Conservation (phyloP, 2,888 invertebrate genomes). For the Dexiosoma caninum region DNA sequence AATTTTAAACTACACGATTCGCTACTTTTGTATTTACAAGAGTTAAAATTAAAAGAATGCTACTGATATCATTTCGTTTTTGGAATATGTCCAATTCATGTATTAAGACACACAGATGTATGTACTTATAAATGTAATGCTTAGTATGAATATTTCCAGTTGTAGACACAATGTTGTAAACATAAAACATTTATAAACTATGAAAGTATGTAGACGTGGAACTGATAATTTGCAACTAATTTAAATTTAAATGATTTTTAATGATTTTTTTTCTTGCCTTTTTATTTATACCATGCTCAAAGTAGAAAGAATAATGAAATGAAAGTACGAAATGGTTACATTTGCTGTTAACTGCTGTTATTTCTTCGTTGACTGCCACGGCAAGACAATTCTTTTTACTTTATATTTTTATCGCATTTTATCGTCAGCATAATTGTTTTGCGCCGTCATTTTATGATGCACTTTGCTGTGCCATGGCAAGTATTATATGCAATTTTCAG, state of each 20-base stretch:
- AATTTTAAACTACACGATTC: constrained; percentile 40
- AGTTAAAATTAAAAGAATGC: constrained; percentile 17
- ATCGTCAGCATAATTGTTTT: constrained; percentile 60
- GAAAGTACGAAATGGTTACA: neutral
- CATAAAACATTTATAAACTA: neutral
- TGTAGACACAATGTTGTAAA: neutral
- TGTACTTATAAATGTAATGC: constrained; percentile 13
- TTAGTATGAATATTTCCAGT: constrained; percentile 7
- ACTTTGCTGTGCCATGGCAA: constrained; percentile 33
- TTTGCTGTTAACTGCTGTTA: constrained; percentile 36
- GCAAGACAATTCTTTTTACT: constrained; percentile 14
- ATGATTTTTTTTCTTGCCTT: constrained; percentile 32
- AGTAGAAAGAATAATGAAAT: neutral
- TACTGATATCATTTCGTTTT: constrained; percentile 37
- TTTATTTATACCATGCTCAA: neutral
- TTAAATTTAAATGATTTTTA: constrained; percentile 63
- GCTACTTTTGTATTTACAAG: constrained; percentile 35
- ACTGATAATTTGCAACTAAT: constrained; percentile 56
- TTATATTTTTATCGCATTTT: constrained; percentile 40
- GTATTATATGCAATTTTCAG: constrained; percentile 40
- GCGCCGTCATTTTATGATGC: constrained; percentile 55
- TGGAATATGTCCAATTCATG: constrained; percentile 39
- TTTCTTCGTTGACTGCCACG: constrained; percentile 7
- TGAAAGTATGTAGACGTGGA: neutral
- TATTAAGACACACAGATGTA: neutral